Conservation (phyloP, 2,113 vertebrate genomes). For the Pseudopodoces humilis region DNA sequence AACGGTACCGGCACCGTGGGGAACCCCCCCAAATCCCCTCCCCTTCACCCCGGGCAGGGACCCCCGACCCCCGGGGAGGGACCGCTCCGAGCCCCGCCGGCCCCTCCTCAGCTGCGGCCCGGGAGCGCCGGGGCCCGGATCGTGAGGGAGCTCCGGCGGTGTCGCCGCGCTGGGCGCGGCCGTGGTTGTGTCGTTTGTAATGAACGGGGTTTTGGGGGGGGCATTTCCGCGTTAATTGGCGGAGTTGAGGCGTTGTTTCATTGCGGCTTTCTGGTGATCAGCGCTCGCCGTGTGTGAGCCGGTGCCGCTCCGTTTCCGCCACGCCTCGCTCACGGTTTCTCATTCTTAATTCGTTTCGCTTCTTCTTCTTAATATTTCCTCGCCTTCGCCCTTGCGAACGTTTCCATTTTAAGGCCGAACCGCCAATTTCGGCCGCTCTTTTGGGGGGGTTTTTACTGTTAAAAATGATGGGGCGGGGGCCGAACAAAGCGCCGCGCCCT, state of each 20-base stretch:
- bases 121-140: background rate
- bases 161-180: no score
- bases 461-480: background rate
- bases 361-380: fast-evolving
- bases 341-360: fast-evolving
- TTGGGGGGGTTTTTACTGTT: fast-evolving
- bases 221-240: fast-evolving
- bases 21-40: background rate
- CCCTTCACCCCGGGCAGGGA: background rate
- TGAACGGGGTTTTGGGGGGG: fast-evolving
- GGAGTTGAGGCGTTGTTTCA: background rate
- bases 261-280: fast-evolving
- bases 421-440: fast-evolving
- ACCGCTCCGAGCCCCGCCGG: background rate
- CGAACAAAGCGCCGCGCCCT: background rate
- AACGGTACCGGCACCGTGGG: background rate
- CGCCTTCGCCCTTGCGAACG: fast-evolving
- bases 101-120: background rate
- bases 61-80: background rate
- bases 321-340: background rate
- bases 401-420: fast-evolving
- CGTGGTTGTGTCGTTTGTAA: no score
- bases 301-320: background rate
- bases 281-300: fast-evolving
- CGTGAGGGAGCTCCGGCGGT: background rate